Conservation (phyloP, 2,888 invertebrate species). For the Amiota communis region DNA sequence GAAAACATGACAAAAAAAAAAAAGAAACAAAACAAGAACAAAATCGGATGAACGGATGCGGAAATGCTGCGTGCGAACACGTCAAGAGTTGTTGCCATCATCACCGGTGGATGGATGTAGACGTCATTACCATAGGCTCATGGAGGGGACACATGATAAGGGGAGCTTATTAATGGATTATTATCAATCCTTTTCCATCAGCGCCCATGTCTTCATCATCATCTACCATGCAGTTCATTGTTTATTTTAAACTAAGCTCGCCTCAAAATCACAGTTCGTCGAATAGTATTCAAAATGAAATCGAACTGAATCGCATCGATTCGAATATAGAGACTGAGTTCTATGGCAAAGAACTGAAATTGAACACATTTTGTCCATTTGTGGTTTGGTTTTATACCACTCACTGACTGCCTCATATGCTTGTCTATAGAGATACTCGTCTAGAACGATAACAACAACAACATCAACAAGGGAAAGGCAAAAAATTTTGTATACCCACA, state of each 20-base stretch:
- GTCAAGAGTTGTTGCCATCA: background rate
- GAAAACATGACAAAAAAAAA: constrained; percentile 31
- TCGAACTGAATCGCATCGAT: background rate
- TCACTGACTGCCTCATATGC: background rate
- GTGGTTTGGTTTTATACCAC: constrained; percentile 46
- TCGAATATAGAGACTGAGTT: background rate
- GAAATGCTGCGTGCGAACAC: constrained; percentile 59
- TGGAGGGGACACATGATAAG: too few relatives aligned
- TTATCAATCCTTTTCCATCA: too few relatives aligned
- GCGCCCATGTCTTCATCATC: too few relatives aligned
- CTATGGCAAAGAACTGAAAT: constrained; percentile 49
- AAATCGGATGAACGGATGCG: constrained; percentile 57
- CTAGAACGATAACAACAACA: background rate
- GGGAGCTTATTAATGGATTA: too few relatives aligned
- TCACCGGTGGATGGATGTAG: too few relatives aligned
- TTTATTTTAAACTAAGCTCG: constrained; percentile 15
- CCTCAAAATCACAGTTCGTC: constrained; percentile 3
- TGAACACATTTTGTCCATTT: constrained; percentile 67
- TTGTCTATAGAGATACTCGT: background rate
- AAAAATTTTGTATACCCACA: constrained; percentile 23
- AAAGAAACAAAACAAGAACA: constrained; percentile 26
- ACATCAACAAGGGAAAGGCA: background rate
- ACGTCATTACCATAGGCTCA: too few relatives aligned
- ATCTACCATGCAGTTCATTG: background rate
- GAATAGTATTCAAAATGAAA: background rate